Evolutionary conservation across 2,797 vertebrate species (phyloP).

Genomic region (Alectoris magna): DNA sequence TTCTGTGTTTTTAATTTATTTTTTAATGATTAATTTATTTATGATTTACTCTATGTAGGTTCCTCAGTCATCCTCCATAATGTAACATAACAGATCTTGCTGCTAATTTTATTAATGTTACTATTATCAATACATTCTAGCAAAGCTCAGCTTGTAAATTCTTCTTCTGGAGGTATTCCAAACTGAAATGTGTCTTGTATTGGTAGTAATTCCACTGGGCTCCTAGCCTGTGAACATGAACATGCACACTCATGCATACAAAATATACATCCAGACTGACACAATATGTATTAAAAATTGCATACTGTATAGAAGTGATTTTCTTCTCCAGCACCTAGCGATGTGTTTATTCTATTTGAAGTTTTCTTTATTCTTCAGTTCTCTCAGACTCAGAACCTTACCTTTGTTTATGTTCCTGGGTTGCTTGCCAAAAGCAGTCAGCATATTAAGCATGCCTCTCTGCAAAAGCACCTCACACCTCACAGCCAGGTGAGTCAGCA

Average conservation of each 20-base stretch:
- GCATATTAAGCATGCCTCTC: neutral
- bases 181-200: neutral
- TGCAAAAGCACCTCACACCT: neutral
- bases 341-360: neutral
- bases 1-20: neutral
- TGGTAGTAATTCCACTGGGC: neutral
- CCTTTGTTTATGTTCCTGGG: neutral
- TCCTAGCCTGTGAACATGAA: neutral
- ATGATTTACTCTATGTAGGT: neutral
- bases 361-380: neutral
- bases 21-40: neutral
- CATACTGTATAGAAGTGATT: neutral
- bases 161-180: neutral
- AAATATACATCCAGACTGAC: neutral
- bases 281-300: neutral
- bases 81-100: neutral
- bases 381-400: neutral
- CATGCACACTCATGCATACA: neutral
- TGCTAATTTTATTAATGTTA: neutral
- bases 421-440: neutral
- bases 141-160: neutral
- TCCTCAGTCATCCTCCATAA: neutral
- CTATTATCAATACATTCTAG: neutral
- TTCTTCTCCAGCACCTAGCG: neutral
- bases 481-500: conserved; percentile 18